phyloP scores from a whole-genome alignment of 2,888 invertebrate species.

The Standfussiana lucernea region DNA sequence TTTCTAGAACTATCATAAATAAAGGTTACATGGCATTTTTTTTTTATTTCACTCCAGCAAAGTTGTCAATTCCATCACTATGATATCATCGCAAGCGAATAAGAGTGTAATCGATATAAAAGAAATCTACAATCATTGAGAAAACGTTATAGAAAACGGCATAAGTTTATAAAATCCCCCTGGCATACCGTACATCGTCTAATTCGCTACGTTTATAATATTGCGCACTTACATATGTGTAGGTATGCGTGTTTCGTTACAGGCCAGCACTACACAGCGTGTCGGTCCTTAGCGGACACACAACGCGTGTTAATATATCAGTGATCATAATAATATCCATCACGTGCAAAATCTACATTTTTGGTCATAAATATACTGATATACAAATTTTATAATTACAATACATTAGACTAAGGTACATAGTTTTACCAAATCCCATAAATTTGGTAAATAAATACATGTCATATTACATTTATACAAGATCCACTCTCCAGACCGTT shows the following conservation, averaged over 20 bases:
- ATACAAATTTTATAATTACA: constrained; percentile 82
- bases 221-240: constrained; percentile 24
- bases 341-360: constrained; percentile 88
- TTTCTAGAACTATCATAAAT: constrained; percentile 26
- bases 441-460: constrained; percentile 75
- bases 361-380: constrained; percentile 89
- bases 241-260: constrained; percentile 42
- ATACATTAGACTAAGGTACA: constrained; percentile 69
- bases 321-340: constrained; percentile 79
- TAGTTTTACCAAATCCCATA: constrained; percentile 69
- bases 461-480: constrained; percentile 74
- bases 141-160: constrained; percentile 49
- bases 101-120: constrained; percentile 39
- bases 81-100: constrained; percentile 48
- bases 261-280: constrained; percentile 30
- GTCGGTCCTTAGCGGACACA: constrained; percentile 7
- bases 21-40: constrained; percentile 56
- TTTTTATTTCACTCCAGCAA: constrained; percentile 8
- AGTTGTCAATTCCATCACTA: constrained; percentile 32
- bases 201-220: constrained; percentile 47
- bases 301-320: constrained; percentile 58
- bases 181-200: constrained; percentile 53
- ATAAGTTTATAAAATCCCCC: constrained; percentile 49
- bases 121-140: constrained; percentile 47
- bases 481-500: constrained; percentile 52